Evolutionary conservation across 1,140 invertebrate genomes (phyloP).

Genomic region (Rhyzopertha dominica): DNA sequence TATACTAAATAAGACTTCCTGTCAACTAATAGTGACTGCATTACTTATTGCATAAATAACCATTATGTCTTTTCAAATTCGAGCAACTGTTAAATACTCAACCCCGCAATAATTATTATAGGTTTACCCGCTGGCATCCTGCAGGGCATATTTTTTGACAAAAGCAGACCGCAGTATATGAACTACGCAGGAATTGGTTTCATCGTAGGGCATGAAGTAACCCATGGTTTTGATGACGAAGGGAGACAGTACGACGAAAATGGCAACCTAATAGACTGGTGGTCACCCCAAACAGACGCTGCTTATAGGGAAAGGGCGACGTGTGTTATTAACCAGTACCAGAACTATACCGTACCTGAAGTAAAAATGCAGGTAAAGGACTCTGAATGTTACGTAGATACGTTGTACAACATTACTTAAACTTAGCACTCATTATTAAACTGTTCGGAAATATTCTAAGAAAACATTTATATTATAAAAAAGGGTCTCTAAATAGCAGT

Average conservation of each 20-base stretch:
- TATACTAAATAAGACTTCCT: too few species aligned
- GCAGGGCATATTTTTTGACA: slow-evolving; percentile 76
- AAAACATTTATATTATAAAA: too few species aligned
- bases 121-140: slow-evolving; percentile 65
- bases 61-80: too few species aligned
- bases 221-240: slow-evolving; percentile 76
- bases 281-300: slow-evolving; percentile 45
- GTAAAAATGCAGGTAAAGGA: slow-evolving; percentile 15
- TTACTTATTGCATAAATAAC: too few species aligned
- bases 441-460: too few species aligned
- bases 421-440: too few species aligned
- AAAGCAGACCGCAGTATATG: slow-evolving; percentile 77
- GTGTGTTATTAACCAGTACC: slow-evolving; percentile 67
- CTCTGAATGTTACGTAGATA: too few species aligned
- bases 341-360: slow-evolving; percentile 50
- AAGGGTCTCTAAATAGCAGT: too few species aligned
- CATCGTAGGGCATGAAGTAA: slow-evolving; percentile 57
- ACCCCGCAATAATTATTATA: too few species aligned
- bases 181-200: slow-evolving; percentile 83
- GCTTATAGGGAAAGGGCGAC: slow-evolving; percentile 54
- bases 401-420: too few species aligned
- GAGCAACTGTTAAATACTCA: too few species aligned
- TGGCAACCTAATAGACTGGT: slow-evolving; percentile 65
- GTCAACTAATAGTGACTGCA: too few species aligned
- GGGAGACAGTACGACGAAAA: slow-evolving; percentile 84